Conservation (phyloP, 2,888 invertebrate genomes). For the Aricia artaxerxes region DNA sequence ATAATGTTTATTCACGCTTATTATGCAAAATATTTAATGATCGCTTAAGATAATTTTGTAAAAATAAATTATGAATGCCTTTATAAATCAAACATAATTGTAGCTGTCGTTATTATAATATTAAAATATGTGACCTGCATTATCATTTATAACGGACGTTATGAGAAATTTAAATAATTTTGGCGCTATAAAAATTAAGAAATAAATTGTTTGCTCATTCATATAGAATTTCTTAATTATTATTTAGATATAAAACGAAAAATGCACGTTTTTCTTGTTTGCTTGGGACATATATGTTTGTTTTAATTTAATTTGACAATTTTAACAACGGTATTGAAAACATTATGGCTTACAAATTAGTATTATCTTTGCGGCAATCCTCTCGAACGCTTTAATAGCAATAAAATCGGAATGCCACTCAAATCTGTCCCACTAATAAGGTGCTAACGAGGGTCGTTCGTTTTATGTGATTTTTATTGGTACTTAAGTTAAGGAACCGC, state of each 20-base stretch:
- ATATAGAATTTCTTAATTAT: neutral
- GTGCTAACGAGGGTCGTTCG: conserved; percentile 74
- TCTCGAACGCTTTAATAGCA: conserved; percentile 49
- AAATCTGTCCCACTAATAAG: conserved; percentile 72
- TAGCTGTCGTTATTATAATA: neutral
- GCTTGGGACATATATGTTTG: neutral
- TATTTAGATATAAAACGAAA: neutral
- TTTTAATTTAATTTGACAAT: conserved; percentile 14
- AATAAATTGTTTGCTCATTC: neutral
- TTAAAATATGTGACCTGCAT: conserved; percentile 1
- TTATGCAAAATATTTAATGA: neutral
- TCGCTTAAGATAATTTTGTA: neutral
- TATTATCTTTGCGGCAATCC: conserved; percentile 31
- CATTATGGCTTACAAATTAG: conserved; percentile 30
- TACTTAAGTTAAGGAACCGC: conserved; percentile 57
- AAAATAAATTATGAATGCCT: neutral
- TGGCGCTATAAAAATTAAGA: neutral
- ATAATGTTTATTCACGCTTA: neutral
- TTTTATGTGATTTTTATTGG: conserved; percentile 76
- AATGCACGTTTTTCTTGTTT: conserved; percentile 1
- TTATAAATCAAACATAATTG: neutral
- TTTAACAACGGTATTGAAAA: neutral
- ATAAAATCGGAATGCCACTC: conserved; percentile 67
- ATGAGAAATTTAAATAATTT: neutral
- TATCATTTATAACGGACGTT: neutral